Evolutionary conservation across 2,888 invertebrate genomes (phyloP).

Genomic region (Cataglyphis rosenhaueri): DNA sequence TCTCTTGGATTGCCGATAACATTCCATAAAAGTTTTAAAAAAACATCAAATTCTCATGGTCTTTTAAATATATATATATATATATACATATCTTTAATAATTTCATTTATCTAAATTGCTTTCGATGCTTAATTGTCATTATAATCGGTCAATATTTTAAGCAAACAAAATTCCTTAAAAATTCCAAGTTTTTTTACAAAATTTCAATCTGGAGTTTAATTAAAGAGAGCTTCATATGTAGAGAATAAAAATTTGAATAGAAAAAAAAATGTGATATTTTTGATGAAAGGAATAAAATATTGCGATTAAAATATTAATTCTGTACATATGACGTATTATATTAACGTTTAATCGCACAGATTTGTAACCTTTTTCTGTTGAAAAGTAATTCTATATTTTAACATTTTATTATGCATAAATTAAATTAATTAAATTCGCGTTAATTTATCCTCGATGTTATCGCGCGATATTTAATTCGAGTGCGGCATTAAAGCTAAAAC

Average conservation of each 20-base stretch:
- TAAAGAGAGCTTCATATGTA: background rate
- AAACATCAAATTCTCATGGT: background rate
- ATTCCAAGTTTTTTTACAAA: background rate
- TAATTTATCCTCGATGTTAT: conserved; percentile 11
- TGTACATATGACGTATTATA: background rate
- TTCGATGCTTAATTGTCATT: background rate
- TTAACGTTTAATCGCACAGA: background rate
- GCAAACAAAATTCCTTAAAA: background rate
- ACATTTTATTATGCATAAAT: background rate
- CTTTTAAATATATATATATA: background rate
- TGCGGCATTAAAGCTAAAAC: conserved; percentile 16
- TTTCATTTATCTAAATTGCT: background rate
- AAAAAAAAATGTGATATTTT: background rate
- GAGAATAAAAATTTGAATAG: background rate
- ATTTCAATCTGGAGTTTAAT: background rate
- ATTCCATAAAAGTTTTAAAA: background rate
- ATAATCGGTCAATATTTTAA: background rate
- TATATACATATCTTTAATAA: background rate
- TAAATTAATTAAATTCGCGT: conserved; percentile 6
- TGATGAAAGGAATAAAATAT: background rate
- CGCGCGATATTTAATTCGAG: conserved; percentile 22
- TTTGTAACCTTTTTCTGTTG: background rate
- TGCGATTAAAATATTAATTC: conserved; percentile 2
- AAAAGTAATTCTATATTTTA: background rate
- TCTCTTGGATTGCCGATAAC: conserved; percentile 8